Evolutionary conservation across 1,140 invertebrate genomes (phyloP), one percentile per base, ranked within the genome.

Genomic region (Globodera ellingtonae): DNA sequence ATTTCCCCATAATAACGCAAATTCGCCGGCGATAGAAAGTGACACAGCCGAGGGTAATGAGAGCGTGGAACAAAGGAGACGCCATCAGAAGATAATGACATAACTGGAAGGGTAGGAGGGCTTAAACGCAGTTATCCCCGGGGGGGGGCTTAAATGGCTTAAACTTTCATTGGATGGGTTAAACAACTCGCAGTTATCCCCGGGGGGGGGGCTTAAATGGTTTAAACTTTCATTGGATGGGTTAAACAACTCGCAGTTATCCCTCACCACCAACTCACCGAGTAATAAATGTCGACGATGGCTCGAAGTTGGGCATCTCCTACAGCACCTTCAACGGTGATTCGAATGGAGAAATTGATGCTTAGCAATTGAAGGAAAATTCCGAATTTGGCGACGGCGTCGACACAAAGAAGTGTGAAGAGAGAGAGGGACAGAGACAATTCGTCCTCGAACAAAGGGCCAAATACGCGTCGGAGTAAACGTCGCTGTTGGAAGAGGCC

Each of bases 321-420:
- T 18, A 73, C 69, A 24, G 59, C 52, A 15, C 24, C 46, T 5
- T 74, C 83, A 24, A 75, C 50, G 15, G 82, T 78, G 65, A 83
- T 78, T 48, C 48, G 35, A 44, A 84, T 8, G 8, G 62, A 74
- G 50, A 85, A 84, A 56, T 85, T 84, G 48, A 46, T 50, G n/a
- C 81, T 47, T n/a, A 84, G 52, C n/a, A 84, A 70, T 67, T 84
- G 70, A 35, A 84, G 44, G 56, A 86, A 82, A 24, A 85, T 35
- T 56, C 83, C 83, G 62, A 79, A 76, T 70, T 81, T 84, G 24
- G 80, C 76, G 46, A 85, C 47, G 24, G 73, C 67, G 47, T 84
- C 74, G 8, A 84, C n/a, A 18, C 73, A 50, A 13, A 84, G 44
- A 70, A 84, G 65, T 3, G 80, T 10, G n/a, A 84, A 79, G 48